Base-by-base conservation (phyloP, 1,140 invertebrate species). In the Ruditapes philippinarum region DNA sequence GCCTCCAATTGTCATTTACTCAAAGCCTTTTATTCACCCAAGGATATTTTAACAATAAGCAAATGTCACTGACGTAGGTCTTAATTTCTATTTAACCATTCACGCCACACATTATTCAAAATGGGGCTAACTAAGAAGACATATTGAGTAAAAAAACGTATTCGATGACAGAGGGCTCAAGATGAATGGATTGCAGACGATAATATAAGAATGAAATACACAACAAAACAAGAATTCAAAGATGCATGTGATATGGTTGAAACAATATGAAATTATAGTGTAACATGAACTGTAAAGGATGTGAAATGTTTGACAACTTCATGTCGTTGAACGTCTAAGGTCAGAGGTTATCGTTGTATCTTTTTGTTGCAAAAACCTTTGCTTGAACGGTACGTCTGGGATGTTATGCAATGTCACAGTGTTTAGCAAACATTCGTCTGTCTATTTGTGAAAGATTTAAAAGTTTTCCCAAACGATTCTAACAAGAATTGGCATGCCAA, bases 271-370 rank as follows among this genome's bases (percentile, higher is more conserved):
- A 70, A 70, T 28, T 31, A 70, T 22, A 38, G 33, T 38, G 33
- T 70, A 70, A 70, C 65, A 70, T 70, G 65, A 31, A 38, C 65
- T 11, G 19, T 25, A 38, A 40, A 70, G 33, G 33, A 70, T 38
- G 65, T n/a, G 9, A 7, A 2, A 19, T 36, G 12, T 38, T 38
- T 70, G 33, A 40, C 33, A 36, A 38, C 33, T 70, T 31, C 65
- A 70, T 70, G 14, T 36, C 65, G 38, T 28, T 28, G 33, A 31
- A 70, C 22, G 17, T 31, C 28, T 17, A 9, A 3, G 31, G 36
- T 38, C 33, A 70, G 38, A 70, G 65, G 65, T 70, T 70, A 70
- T 70, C 65, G 38, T 36, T 38, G 36, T 70, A 38, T 36, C 65
- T 28, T n/a, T n/a, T 62, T 62, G 57, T 62, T 54, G 25, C 25